Evolutionary conservation across 2,888 invertebrate species (phyloP), one percentile per base, ranked within the genome.

Genomic region (Pemphredon lugubris): DNA sequence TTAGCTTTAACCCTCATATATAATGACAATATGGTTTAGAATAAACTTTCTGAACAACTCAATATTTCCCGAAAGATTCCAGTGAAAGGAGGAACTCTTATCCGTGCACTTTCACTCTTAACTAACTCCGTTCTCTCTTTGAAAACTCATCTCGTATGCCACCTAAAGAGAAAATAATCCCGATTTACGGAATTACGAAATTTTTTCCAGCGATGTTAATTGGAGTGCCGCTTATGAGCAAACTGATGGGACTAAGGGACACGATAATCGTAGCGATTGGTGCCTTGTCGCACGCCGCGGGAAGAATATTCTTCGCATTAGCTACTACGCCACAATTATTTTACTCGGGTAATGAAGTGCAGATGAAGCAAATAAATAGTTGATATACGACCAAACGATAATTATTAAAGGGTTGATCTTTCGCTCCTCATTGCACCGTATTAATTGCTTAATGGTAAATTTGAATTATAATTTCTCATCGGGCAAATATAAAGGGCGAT

Each of bases 231-330:
- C 70, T 95, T 6, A 92, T 96, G 93, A 94, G 93, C 53, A 94
- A 93, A 88, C 64, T 93, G 0, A 90, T 95, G 0, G 91, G 92
- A 39, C 93, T 94, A 92, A 92, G 91, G 59, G 96, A 96, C 84
- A 94, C 94, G 2, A 20, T 93, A 1, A 95, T 96, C 75, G 92
- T 95, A 20, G 93, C 94, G 89, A 86, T 95, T 18, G 96, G 96
- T 0, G 93, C 95, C 0, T 86, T 92, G 18, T 93, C 94, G 0
- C 95, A 96, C 83, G 92, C 94, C 26, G 81, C 90, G 7, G 95
- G 95, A 0, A 92, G 96, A 74, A 77, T 95, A 21, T 91, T 95
- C 51, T 96, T 93, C 86, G 92, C 93, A 0, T 90, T 92, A 47
- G 94, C 95, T 0, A 81, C 90, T 0, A 86, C 84, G 0, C 91